Base-by-base conservation (phyloP, 1,140 invertebrate species). In the Solen grandis region DNA sequence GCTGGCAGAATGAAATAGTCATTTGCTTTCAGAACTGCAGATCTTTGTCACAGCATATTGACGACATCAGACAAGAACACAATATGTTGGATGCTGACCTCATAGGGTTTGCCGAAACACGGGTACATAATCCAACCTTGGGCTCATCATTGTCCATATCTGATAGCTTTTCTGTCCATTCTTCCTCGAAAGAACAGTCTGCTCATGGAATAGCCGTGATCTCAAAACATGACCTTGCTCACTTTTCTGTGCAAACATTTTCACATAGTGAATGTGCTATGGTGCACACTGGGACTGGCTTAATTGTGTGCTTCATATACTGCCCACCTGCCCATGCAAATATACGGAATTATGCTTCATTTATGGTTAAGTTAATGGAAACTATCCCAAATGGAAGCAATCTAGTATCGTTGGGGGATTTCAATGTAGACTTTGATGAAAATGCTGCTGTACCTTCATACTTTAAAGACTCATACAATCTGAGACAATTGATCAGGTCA, bases 11-110 rank as follows among this genome's bases (percentile, higher is more conserved):
- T 52, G 27, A 60, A 52, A 52, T 65, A 22, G 54, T 25, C 14
- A n/a, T 76, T 25, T 76, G 60, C 50, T 76, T 65, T 35, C 73
- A 76, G 5, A 76, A 76, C 35, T 76, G 73, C 35, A 27, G 73
- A 52, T 65, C 73, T 33, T 54, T 76, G 31, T 4, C 19, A 16
- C 57, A 76, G 35, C 73, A 76, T 31, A 65, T 76, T 52, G 31
- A 76, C 19, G 73, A 76, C 33, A n/a, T 76, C 41, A 63, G 41
- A 35, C 31, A 76, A 62, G 60, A 76, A 54, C 10, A 65, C 38
- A 76, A 27, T 46, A 31, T 76, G 22, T 36, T 75, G 57, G 10
- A 59, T 50, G 59, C 72, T 46, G 35, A 75, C 16, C 29, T 75
- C 1, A 46, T 75, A 29, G 72, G 33, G 2, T 63, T 75, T 63